phyloP scores from a whole-genome alignment of 2,888 invertebrate genomes.

The Macroteleia sp. region DNA sequence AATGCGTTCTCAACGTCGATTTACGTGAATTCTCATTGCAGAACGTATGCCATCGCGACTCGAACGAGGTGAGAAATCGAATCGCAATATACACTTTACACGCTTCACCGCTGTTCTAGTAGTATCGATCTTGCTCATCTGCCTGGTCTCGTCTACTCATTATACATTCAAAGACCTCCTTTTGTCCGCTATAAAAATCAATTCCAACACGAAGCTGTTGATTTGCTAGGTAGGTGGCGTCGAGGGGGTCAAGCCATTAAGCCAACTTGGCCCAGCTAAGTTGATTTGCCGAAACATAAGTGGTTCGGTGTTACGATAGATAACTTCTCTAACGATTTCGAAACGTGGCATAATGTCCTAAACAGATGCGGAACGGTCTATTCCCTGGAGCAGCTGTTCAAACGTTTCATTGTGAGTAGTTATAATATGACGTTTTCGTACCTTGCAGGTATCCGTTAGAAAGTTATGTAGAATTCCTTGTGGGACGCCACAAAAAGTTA shows the following conservation, averaged over 20 bases:
- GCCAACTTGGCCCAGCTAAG: constrained; percentile 7
- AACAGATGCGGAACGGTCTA: constrained; percentile 29
- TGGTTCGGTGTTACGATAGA: constrained; percentile 5
- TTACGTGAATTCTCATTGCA: constrained; percentile 43
- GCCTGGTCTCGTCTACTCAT: constrained; percentile 34
- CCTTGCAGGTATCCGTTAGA: neutral
- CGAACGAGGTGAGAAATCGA: constrained; percentile 61
- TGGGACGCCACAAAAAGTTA: neutral
- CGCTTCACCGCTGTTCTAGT: constrained; percentile 46
- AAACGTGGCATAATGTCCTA: constrained; percentile 19
- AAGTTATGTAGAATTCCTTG: neutral
- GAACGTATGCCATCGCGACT: constrained; percentile 31
- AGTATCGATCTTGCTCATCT: constrained; percentile 55
- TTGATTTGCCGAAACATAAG: constrained; percentile 28
- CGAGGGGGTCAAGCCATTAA: constrained; percentile 19
- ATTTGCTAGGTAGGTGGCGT: neutral
- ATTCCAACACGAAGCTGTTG: constrained; percentile 12
- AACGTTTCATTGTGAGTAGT: neutral
- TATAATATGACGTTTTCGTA: neutral
- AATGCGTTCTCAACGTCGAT: constrained; percentile 56
- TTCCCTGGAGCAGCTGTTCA: constrained; percentile 13
- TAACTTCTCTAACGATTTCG: constrained; percentile 20
- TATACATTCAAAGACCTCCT: constrained; percentile 51
- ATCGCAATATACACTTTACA: constrained; percentile 58
- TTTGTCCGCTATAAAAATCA: constrained; percentile 51